Base-by-base conservation (phyloP, 2,113 vertebrate genomes). In the Rhegmatorhina hoffmannsi region DNA sequence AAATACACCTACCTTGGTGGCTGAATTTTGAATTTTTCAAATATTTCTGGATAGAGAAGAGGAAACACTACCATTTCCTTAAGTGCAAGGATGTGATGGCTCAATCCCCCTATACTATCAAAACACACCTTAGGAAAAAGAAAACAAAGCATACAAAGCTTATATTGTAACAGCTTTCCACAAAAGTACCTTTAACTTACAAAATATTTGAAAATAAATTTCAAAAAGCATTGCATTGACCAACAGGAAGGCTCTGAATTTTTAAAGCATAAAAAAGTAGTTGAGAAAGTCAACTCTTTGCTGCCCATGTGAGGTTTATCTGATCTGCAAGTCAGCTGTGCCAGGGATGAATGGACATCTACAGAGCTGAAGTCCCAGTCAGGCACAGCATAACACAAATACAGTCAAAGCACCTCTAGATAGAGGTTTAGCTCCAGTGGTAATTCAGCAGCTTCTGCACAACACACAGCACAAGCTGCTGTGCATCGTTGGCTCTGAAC, bases 31-130 rank as follows among this genome's bases (percentile, higher is more conserved):
- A 99, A 99, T 97, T 98, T 99, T 97, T 99, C 99, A 98, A 99
- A 99, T 94, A 99, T 98, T 97, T 99, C 99, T 34, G 99, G 99
- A 92, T 99, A 99, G 60, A 99, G 97, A 95, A 99, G 98, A 73
- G 99, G 99, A 96, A 99, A 99, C 87, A 99, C 99, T 21, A 99
- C 99, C 99, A 99, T 99, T 98, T 99, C 99, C 95, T 99, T 99
- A 59, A 99, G 98, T 72, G 99, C 99, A 97, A 99, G 98, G 87
- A 99, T 99, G 96, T 99, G 99, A 97, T 98, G 98, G 87, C 98
- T 98, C 95, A 99, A 98, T 84, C 99, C 99, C 70, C 99, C 99
- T 87, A 99, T 98, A 73, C 98, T 99, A 98, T 99, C 98, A 96
- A 99, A 99, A 76, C 98, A 98, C 87, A 99, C 99, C 99, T 99